Conservation (phyloP, 2,797 vertebrate genomes). For the Bradypodion ventrale region DNA sequence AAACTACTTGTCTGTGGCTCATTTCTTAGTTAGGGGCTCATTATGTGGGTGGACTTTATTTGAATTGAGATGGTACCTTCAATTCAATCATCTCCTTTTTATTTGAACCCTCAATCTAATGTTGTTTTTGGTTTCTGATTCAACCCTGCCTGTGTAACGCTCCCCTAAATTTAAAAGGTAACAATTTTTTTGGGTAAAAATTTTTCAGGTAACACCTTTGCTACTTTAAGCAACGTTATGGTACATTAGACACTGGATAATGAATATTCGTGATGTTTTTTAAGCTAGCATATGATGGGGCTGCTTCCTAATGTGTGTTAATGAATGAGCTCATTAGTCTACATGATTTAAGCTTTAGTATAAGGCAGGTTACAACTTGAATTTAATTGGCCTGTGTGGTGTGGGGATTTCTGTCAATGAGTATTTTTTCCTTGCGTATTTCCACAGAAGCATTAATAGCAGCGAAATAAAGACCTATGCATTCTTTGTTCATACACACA, state of each 20-base stretch:
- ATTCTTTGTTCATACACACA: not conserved
- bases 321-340: not conserved
- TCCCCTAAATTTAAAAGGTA: too few species aligned
- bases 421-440: not conserved
- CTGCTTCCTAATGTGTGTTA: constrained; percentile 1
- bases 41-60: too few species aligned
- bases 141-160: too few species aligned
- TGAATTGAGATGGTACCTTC: too few species aligned
- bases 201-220: too few species aligned
- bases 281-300: not conserved
- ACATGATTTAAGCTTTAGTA: not conserved
- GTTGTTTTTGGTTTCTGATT: too few species aligned
- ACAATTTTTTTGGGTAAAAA: too few species aligned
- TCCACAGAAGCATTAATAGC: not conserved
- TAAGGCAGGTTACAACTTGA: not conserved
- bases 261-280: not conserved
- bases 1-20: too few species aligned
- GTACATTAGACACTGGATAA: not conserved
- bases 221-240: not conserved
- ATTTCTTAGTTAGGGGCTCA: too few species aligned
- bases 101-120: too few species aligned
- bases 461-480: not conserved
- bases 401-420: not conserved
- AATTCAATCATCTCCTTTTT: too few species aligned
- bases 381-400: not conserved